A percentile compares a stretch with the other conserved stretches of the same genome.
phyloP scores from a whole-genome alignment of 2,113 vertebrate species.

The Corvus moneduloides region DNA sequence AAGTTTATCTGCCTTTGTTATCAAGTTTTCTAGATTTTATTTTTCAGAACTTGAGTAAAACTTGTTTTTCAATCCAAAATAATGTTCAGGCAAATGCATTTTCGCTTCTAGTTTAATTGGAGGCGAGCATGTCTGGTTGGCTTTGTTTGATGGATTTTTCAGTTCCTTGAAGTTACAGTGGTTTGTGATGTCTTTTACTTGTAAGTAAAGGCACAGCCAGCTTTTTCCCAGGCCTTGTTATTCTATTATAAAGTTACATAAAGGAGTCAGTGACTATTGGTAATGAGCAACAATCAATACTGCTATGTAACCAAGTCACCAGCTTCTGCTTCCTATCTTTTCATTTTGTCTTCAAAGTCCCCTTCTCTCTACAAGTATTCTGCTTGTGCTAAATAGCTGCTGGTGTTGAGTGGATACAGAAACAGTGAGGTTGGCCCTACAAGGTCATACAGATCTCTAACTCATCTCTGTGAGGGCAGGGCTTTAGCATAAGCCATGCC shows the following conservation, averaged over 20 bases:
- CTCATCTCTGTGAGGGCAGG: neutral
- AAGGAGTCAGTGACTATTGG: neutral
- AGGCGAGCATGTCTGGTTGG: neutral
- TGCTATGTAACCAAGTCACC: neutral
- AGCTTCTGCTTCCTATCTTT: neutral
- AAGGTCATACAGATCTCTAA: neutral
- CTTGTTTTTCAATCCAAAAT: neutral
- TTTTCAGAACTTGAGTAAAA: neutral
- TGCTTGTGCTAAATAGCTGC: neutral
- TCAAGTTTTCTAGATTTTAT: neutral
- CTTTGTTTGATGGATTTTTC: neutral
- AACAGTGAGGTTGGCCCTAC: neutral
- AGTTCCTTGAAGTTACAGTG: neutral
- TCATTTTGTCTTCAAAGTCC: neutral
- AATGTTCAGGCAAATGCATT: neutral
- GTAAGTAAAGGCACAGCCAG: neutral
- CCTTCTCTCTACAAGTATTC: neutral
- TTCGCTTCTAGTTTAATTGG: neutral
- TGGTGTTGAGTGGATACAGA: neutral
- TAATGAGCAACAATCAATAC: neutral
- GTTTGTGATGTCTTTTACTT: neutral
- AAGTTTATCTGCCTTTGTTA: neutral
- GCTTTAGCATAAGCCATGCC: neutral
- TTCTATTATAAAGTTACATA: neutral
- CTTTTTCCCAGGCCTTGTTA: neutral